phyloP scores from a whole-genome alignment of 2,113 vertebrate species.

The Psettodes erumei region DNA sequence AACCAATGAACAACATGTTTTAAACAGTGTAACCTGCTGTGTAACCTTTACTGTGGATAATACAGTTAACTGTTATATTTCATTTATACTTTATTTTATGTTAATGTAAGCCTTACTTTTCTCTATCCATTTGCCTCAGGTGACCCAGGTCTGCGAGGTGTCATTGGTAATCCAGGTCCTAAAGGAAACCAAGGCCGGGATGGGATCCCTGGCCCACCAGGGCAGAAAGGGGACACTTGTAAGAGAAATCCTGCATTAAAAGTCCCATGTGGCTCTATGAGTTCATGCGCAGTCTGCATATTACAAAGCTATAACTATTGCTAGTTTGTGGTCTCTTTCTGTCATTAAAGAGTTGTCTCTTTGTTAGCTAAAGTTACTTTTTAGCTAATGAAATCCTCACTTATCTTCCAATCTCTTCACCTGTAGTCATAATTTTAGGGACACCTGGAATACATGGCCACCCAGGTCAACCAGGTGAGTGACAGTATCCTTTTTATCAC shows the following conservation, averaged over 20 bases:
- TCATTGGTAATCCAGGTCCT: conserved; percentile 79
- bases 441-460: conserved; percentile 60
- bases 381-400: neutral
- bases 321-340: neutral
- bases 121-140: conserved; percentile 69
- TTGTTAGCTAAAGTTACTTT: neutral
- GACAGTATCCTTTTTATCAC: conserved; percentile 2
- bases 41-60: neutral
- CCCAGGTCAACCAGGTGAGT: conserved; percentile 70
- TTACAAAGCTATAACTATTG: neutral
- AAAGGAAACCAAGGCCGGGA: conserved; percentile 86
- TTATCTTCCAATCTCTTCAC: conserved; percentile 7
- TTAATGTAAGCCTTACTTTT: neutral
- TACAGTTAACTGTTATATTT: neutral
- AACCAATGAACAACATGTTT: neutral
- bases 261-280: neutral
- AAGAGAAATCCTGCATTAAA: conserved; percentile 27
- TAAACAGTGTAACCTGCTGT: neutral
- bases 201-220: conserved; percentile 86
- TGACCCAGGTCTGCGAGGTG: conserved; percentile 78
- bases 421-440: conserved; percentile 32
- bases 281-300: neutral
- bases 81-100: neutral
- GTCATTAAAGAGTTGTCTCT: neutral
- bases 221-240: conserved; percentile 87